These are phyloP conservation scores for Hylyphantes graminicola DNA, from an alignment of 1,140 invertebrate genomes.

Conservation along the genomic window DNA sequence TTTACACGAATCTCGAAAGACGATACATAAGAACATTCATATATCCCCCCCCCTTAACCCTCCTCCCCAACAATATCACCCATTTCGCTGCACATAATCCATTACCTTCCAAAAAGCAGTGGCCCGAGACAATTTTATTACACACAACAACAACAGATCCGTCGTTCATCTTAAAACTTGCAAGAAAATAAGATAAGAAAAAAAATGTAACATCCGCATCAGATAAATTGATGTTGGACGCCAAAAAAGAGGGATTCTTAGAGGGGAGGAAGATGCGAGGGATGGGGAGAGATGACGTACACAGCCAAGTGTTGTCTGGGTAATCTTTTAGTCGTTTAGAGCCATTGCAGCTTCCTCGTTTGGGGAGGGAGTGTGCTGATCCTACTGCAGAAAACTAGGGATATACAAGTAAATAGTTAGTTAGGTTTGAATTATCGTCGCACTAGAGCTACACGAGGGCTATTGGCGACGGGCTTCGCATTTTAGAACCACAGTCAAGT, in stretches of 20 bases:
- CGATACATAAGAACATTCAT: no score
- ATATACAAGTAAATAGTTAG: no score
- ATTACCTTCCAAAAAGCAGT: no score
- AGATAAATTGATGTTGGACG: slow-evolving; percentile 26
- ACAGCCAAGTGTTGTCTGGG: slow-evolving; percentile 14
- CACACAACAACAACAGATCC: background rate
- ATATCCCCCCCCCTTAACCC: no score
- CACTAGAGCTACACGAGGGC: no score
- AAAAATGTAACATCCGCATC: slow-evolving; percentile 26
- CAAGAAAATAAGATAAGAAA: slow-evolving; percentile 11
- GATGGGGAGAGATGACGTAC: background rate
- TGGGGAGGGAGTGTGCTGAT: background rate
- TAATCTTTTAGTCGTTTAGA: slow-evolving; percentile 39
- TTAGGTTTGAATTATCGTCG: no score
- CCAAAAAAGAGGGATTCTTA: slow-evolving; percentile 9
- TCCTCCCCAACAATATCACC: no score
- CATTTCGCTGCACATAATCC: no score
- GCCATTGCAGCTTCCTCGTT: slow-evolving; percentile 29
- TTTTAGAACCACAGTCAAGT: no score
- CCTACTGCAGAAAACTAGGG: no score
- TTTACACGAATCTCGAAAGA: no score
- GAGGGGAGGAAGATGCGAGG: background rate
- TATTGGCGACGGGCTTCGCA: no score
- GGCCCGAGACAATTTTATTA: background rate
- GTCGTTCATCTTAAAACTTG: background rate